These are phyloP conservation scores for Phainopepla nitens DNA, from an alignment of 2,113 vertebrate genomes.

Conservation along the genomic window DNA sequence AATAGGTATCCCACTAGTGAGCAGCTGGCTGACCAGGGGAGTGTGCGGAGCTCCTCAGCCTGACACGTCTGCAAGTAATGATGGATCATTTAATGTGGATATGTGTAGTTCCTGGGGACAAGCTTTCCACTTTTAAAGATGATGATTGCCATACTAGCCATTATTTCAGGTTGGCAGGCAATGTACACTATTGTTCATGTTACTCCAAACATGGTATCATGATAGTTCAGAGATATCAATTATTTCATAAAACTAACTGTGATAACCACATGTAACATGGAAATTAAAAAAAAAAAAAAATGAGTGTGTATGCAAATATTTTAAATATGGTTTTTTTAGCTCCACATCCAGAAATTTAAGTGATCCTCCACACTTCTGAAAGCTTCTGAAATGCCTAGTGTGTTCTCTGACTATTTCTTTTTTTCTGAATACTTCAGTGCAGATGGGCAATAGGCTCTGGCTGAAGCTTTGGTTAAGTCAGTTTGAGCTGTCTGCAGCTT, in stretches of 20 bases:
- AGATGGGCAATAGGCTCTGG: not conserved
- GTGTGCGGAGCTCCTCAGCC: not conserved
- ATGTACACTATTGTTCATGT: not conserved
- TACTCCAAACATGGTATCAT: not conserved
- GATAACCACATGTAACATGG: not conserved
- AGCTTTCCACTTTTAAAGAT: not conserved
- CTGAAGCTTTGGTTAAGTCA: not conserved
- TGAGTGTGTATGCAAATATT: not conserved
- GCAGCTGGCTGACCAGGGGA: not conserved
- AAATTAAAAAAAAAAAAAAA: not conserved
- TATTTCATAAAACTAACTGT: not conserved
- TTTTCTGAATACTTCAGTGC: not conserved
- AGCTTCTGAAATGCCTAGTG: not conserved
- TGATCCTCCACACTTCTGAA: not conserved
- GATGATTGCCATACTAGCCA: not conserved
- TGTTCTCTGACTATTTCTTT: not conserved
- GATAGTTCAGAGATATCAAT: not conserved
- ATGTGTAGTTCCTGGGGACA: not conserved
- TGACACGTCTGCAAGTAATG: not conserved
- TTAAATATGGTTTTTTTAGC: not conserved
- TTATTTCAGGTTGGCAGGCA: not conserved
- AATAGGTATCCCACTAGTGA: not conserved
- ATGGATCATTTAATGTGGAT: not conserved
- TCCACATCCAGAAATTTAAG: not conserved
- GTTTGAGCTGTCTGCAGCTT: slow-evolving; percentile 27